Percentiles rank a stretch among this genome's conserved stretches.
phyloP scores from a whole-genome alignment of 1,140 invertebrate genomes.

The Rhagoletis pomonella region DNA sequence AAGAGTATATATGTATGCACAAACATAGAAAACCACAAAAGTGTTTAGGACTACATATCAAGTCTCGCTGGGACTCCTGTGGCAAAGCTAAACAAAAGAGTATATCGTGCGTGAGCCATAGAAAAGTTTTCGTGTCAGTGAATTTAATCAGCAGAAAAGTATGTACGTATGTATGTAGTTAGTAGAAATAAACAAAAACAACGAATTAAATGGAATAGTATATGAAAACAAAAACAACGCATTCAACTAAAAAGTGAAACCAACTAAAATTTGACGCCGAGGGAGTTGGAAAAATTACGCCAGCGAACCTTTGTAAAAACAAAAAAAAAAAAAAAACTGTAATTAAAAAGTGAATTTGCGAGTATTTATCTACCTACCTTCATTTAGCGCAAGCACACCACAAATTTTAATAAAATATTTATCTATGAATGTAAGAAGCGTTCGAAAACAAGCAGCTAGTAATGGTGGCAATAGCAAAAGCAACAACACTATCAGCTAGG shows the following conservation, averaged over 20 bases:
- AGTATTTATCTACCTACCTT: too few species aligned
- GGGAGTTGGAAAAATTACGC: background rate
- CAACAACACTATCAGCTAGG: background rate
- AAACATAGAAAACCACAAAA: background rate
- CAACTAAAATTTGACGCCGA: background rate
- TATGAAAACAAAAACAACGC: background rate
- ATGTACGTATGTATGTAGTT: too few species aligned
- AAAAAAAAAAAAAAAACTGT: background rate
- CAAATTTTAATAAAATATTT: too few species aligned
- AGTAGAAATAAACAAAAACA: background rate
- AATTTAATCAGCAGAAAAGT: background rate
- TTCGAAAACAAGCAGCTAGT: background rate
- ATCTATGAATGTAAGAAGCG: background rate
- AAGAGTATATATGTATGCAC: too few species aligned
- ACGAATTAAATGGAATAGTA: background rate
- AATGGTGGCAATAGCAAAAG: background rate
- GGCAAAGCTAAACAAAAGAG: background rate
- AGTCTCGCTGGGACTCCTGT: background rate
- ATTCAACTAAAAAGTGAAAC: background rate
- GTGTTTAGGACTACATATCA: background rate
- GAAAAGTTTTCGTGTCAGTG: constrained; percentile 42
- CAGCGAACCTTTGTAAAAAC: background rate
- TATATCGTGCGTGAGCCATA: constrained; percentile 32
- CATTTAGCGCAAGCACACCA: too few species aligned
- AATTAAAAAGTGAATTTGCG: background rate